Base-by-base conservation (phyloP, 2,797 vertebrate species). In the Pterois miles region DNA sequence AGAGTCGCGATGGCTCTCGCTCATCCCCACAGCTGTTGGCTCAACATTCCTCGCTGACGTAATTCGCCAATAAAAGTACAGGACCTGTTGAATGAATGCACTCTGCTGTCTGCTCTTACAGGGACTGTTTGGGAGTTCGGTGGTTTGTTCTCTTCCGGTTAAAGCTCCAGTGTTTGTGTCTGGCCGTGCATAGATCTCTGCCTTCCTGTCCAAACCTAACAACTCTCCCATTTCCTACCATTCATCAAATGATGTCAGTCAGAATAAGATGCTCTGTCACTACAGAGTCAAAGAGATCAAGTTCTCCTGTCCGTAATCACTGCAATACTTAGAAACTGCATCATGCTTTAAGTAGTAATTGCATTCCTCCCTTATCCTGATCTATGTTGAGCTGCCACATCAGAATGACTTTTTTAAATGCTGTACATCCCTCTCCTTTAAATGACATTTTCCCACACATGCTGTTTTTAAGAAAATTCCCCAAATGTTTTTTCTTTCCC, bases 181-280 rank as follows among this genome's bases (percentile, higher is more conserved):
- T 59, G 72, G 36, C 60, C 71, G 34, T 56, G 74, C 79, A 80
- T 48, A 72, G 65, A 78, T 78, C 29, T 65, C 69, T 31, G 75
- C 64, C 75, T 92, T 90, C 83, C 88, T 87, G 80, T 84, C 80
- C 78, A 76, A 72, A 85, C 53, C 31, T 66, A 82, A 67, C 82
- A 81, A 76, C 84, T 34, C 86, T 86, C 82, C 84, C 78, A 68
- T 85, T 91, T 93, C 91, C 89, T 88, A 57, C 86, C 52, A 89
- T 90, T 91, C 83, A 76, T 81, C 70, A 74, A 50, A 65, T 31
- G 22, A 50, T 57, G 65, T 73, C 27, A 9, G 13, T 81, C 69
- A 76, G 53, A 84, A 50, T 59, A 29, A 71, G 74, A 86, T 67
- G 71, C 64, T 86, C 3, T 5, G 36, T 69, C 79, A 52, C 62